Base-by-base conservation (phyloP, 64 coral and sea anemone genomes). In the Dendronephthya gigantea region DNA sequence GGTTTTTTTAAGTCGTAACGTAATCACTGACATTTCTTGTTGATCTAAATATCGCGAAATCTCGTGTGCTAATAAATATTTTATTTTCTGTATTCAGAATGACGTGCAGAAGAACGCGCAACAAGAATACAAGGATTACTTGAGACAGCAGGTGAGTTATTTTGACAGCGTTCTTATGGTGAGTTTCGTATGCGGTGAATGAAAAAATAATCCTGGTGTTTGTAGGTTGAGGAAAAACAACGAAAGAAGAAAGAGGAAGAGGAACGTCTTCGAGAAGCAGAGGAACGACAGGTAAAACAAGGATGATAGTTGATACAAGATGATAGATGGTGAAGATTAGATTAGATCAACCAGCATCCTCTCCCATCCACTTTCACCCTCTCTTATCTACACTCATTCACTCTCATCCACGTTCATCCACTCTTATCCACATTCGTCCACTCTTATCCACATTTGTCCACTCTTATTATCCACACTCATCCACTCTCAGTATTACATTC, bases 241-340 rank as follows among this genome's bases (percentile, higher is more conserved):
- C 30, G 72, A 29, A 79, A 79, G 22, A 79, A 79, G 36, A 79
- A 79, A 39, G 72, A 79, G 17, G 72, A 79, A 34, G 72, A 79
- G 1, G 72, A 79, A 2, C 30, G 28, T 15, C 72, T 79, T 12
- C 72, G 72, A 79, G 72, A 79, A 35, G 1, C 36, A 33, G 36
- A 34, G 13, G 36, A 79, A 79, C 30, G 72, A 4, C 32, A 79
- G 72, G 72, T 79, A 16, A 15, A 62, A 23, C 1, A 45, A 6
- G 41, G 4, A 45, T 6, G 11, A 45, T 45, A 45, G n/a, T n/a
- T n/a, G n/a, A n/a, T n/a, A n/a, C n/a, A n/a, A n/a, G n/a, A n/a
- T n/a, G n/a, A n/a, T n/a, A n/a, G n/a, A n/a, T n/a, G n/a, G n/a
- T n/a, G n/a, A n/a, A n/a, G n/a, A n/a, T n/a, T n/a, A n/a, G n/a